A percentile compares a stretch with the other conserved stretches of the same genome.
Conservation (phyloP, 1,140 invertebrate genomes). For the Drosophila busckii region DNA sequence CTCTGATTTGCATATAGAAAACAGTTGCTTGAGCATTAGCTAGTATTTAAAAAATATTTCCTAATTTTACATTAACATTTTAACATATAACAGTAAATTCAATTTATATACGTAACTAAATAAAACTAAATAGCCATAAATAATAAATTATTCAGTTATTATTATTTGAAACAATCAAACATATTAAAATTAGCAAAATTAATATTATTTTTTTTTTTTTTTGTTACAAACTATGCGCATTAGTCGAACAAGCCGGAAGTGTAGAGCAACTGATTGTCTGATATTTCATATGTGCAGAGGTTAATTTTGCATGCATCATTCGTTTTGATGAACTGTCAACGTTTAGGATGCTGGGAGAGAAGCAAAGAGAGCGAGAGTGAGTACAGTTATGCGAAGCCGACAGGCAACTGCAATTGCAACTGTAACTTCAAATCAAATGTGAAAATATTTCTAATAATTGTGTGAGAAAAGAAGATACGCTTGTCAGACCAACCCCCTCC, state of each 20-base stretch:
- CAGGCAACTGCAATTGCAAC: conserved; percentile 33
- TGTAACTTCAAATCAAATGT: conserved; percentile 33
- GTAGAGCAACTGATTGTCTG: conserved; percentile 22
- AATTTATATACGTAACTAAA: too few relatives aligned
- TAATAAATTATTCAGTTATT: too few relatives aligned
- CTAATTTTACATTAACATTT: too few relatives aligned
- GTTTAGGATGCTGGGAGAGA: conserved; percentile 23
- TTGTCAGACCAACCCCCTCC: conserved; percentile 8
- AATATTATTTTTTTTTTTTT: too few relatives aligned
- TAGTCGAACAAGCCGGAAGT: neutral
- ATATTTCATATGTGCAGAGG: conserved; percentile 22
- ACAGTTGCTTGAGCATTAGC: too few relatives aligned
- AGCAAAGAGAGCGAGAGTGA: conserved; percentile 7
- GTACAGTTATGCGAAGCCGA: conserved; percentile 54
- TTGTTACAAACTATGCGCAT: too few relatives aligned
- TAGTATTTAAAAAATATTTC: too few relatives aligned
- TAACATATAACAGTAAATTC: too few relatives aligned
- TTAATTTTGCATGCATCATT: conserved; percentile 73
- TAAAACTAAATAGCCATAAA: too few relatives aligned
- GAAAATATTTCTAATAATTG: conserved; percentile 62
- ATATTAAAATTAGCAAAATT: too few relatives aligned
- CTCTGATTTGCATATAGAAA: too few relatives aligned
- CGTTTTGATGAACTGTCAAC: conserved; percentile 75
- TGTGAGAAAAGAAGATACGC: conserved; percentile 5
- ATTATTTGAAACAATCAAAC: too few relatives aligned